Evolutionary conservation across 2,113 vertebrate species (phyloP).

Genomic region (Cynoglossus semilaevis): DNA sequence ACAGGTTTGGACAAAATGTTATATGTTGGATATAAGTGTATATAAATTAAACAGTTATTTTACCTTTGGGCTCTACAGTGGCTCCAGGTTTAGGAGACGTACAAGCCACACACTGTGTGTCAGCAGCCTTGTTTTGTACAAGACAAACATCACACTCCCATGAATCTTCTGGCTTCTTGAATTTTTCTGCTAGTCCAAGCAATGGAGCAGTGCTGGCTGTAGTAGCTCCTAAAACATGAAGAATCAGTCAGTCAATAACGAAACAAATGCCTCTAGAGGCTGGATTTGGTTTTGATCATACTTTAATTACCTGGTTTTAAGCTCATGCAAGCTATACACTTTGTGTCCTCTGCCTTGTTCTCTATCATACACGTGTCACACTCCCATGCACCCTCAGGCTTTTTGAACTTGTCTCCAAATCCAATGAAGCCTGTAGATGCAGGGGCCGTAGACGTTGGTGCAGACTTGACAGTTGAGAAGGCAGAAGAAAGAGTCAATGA

Average conservation of each 20-base stretch:
- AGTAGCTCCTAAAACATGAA: constrained; percentile 34
- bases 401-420: constrained; percentile 91
- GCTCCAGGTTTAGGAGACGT: constrained; percentile 84
- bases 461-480: constrained; percentile 71
- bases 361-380: constrained; percentile 84
- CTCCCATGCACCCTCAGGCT: constrained; percentile 88
- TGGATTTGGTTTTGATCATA: not conserved
- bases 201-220: constrained; percentile 68
- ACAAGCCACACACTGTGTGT: constrained; percentile 87
- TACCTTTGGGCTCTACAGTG: constrained; percentile 86
- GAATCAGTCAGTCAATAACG: not conserved
- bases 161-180: constrained; percentile 87
- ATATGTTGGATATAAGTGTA: no score
- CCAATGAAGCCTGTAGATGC: constrained; percentile 66
- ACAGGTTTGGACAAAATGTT: not conserved
- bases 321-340: constrained; percentile 86
- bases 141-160: constrained; percentile 91
- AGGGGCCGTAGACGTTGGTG: constrained; percentile 43
- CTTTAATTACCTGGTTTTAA: constrained; percentile 82
- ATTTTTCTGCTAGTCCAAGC: constrained; percentile 86
- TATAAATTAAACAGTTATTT: not conserved
- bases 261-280: not conserved
- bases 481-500: constrained; percentile 78
- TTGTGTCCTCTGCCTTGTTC: constrained; percentile 87
- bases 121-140: constrained; percentile 85